phyloP scores from a whole-genome alignment of 2,113 vertebrate genomes.

The Sclerurus mexicanus region DNA sequence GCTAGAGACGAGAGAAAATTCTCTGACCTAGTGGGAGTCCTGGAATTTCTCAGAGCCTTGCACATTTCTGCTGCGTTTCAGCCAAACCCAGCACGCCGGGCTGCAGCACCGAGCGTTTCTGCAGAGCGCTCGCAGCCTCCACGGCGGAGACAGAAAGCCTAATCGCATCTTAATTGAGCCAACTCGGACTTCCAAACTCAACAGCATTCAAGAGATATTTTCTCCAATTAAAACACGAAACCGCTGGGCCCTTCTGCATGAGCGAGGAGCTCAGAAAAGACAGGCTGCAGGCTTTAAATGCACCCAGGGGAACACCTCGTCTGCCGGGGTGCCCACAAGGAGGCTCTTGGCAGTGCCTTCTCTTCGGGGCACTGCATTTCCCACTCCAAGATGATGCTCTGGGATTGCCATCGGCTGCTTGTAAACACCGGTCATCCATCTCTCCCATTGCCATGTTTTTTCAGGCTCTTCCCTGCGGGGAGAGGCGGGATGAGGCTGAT shows the following conservation, averaged over 20 bases:
- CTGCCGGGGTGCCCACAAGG: neutral
- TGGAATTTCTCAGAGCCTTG: conserved; percentile 61
- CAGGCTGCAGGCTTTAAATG: neutral
- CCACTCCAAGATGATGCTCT: neutral
- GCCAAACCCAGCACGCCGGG: conserved; percentile 58
- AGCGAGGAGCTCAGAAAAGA: neutral
- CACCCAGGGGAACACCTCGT: neutral
- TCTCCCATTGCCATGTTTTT: neutral
- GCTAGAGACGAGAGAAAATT: neutral
- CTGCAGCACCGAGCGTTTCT: conserved; percentile 44
- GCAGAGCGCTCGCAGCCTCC: conserved; percentile 21
- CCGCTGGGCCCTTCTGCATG: neutral
- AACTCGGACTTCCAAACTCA: conserved; percentile 50
- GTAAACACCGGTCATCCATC: neutral
- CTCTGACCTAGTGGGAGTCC: conserved; percentile 51
- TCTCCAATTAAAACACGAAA: neutral
- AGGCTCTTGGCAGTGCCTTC: neutral
- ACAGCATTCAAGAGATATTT: conserved; percentile 13
- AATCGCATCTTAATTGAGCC: conserved; percentile 58
- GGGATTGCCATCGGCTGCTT: neutral
- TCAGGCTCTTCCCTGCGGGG: neutral
- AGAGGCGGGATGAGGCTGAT: neutral
- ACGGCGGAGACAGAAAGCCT: conserved; percentile 58
- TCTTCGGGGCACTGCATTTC: neutral
- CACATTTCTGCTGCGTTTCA: conserved; percentile 16